A percentile compares a stretch with the other conserved stretches of the same genome.
Evolutionary conservation across 64 coral and sea anemone species (phyloP).

Genomic region (Stichodactyla helianthus): DNA sequence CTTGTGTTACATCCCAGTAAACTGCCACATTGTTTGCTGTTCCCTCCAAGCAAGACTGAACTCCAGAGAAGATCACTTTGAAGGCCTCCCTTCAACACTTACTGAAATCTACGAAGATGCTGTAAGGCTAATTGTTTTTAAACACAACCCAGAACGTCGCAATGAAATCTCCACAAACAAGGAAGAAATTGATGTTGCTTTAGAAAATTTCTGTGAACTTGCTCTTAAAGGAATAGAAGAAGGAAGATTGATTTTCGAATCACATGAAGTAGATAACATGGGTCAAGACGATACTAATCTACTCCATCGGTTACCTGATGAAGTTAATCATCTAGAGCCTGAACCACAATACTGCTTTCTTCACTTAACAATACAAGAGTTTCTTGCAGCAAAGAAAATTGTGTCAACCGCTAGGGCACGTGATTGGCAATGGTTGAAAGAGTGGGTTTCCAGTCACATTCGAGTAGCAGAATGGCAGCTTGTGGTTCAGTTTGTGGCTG

Average conservation of each 20-base stretch:
- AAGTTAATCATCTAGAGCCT: too few relatives aligned
- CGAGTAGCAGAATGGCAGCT: neutral
- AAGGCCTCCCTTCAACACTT: too few relatives aligned
- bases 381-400: slow-evolving; percentile 9
- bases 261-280: slow-evolving; percentile 7
- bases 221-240: slow-evolving; percentile 18
- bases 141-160: too few relatives aligned
- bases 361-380: slow-evolving; percentile 1
- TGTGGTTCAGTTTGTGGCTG: slow-evolving; percentile 7
- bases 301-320: neutral
- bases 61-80: too few relatives aligned
- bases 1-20: too few relatives aligned
- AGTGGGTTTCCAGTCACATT: neutral
- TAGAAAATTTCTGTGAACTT: too few relatives aligned
- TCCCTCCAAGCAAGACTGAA: too few relatives aligned
- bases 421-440: neutral
- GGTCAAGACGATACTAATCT: slow-evolving; percentile 21
- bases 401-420: neutral
- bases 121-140: too few relatives aligned
- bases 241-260: slow-evolving; percentile 38
- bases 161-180: too few relatives aligned
- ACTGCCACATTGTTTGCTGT: too few relatives aligned
- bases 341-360: neutral
- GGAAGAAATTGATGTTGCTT: too few relatives aligned
- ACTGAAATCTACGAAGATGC: too few relatives aligned